A percentile compares a stretch with the other conserved stretches of the same genome.
These are phyloP conservation scores for Tetragonisca angustula DNA, from an alignment of 2,888 invertebrate species.

Conservation along the genomic window DNA sequence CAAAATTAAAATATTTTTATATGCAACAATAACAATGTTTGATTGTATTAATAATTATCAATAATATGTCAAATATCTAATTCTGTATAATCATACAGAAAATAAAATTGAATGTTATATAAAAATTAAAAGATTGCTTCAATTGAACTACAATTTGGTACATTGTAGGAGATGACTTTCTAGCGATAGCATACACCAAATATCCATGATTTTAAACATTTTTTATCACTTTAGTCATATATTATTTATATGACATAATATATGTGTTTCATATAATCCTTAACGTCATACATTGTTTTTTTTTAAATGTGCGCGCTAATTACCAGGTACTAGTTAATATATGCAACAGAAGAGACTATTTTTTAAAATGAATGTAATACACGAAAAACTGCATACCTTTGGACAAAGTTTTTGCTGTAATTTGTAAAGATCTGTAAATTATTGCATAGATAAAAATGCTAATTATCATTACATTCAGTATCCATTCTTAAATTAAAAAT, in stretches of 20 bases:
- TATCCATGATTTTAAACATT: conserved; percentile 46
- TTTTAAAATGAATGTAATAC: conserved; percentile 23
- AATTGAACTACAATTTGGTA: background rate
- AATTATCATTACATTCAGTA: conserved; percentile 19
- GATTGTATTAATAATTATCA: background rate
- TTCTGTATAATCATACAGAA: background rate
- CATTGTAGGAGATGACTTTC: conserved; percentile 14
- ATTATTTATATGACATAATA: conserved; percentile 36
- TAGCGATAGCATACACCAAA: conserved; percentile 24
- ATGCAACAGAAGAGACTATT: conserved; percentile 35
- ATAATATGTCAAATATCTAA: conserved; percentile 1
- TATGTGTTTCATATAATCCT: conserved; percentile 31
- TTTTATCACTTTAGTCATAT: conserved; percentile 33
- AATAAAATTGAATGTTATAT: background rate
- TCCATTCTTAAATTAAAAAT: conserved; percentile 20
- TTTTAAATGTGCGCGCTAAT: conserved; percentile 39
- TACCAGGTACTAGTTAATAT: conserved; percentile 57
- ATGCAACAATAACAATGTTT: conserved; percentile 32
- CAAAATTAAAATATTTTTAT: conserved; percentile 30
- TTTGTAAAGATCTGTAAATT: conserved; percentile 5
- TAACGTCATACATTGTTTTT: conserved; percentile 30
- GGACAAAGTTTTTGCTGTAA: conserved; percentile 18
- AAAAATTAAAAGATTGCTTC: background rate
- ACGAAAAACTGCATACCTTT: conserved; percentile 39
- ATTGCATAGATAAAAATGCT: conserved; percentile 7